Base-by-base conservation (phyloP, 2,888 invertebrate genomes). In the Gandaritis pyraliata region DNA sequence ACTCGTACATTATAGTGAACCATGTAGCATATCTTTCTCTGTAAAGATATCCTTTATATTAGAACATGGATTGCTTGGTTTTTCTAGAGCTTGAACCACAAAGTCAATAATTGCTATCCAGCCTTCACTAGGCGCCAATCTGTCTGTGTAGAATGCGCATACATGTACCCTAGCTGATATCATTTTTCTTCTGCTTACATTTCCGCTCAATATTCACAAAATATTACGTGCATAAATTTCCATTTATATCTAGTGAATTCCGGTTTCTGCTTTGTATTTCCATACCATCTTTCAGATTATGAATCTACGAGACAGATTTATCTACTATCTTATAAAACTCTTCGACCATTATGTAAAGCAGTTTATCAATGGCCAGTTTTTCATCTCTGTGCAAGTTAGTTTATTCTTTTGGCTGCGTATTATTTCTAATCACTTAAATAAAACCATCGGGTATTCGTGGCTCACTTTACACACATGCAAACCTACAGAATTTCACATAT, bases 81-180 rank as follows among this genome's bases (percentile, higher is more conserved):
- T 33, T 8, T 33, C 33, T 38, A n/a, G n/a, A 13, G 12, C 41
- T 41, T 16, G 6, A 18, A 54, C 45, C 2, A 23, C 43, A 43
- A 49, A 33, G 8, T 2, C 5, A 33, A 11, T 11, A 8, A 33
- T 2, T 11, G 1, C 33, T 52, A 52, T 10, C 36, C 30, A 66
- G 43, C 52, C 49, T 57, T 66, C 51, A 29, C 1, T 12, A 8
- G 70, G 66, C 68, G 70, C 68, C 70, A 58, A 63, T 64, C 59
- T 48, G 68, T 70, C 70, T 70, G 63, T 7, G 16, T 8, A 16
- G 50, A 46, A 52, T 64, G 52, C 59, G 55, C 62, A 69, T 60
- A 63, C 45, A 64, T 67, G 59, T 11, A 33, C 33, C 33, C 33
- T 11, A 33, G 10, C 33, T 58, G 53, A 51, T 30, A 62, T 48